These are phyloP conservation scores for Lynx canadensis DNA, from an alignment of 2,113 vertebrate species.

Conservation along the genomic window DNA sequence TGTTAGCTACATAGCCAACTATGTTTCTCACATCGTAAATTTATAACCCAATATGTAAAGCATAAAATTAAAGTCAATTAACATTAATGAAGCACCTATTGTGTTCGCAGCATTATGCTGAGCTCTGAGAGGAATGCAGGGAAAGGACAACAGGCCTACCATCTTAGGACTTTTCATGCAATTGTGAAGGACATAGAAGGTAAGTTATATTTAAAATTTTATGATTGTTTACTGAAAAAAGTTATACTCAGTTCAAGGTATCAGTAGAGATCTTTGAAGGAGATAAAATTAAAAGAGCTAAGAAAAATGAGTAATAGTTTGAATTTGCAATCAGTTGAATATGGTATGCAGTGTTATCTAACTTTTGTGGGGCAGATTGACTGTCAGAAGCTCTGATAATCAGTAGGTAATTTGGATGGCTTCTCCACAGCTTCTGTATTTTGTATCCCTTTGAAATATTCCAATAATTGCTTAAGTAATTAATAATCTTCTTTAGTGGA, in stretches of 20 bases:
- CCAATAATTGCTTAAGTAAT: neutral
- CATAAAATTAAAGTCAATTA: neutral
- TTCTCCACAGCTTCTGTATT: neutral
- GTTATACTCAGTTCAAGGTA: neutral
- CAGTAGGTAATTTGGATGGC: neutral
- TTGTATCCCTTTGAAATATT: neutral
- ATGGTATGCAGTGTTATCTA: neutral
- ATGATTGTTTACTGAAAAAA: neutral
- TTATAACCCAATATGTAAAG: neutral
- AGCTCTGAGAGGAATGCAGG: neutral
- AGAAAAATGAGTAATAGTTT: neutral
- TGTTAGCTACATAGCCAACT: neutral
- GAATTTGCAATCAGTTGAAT: neutral
- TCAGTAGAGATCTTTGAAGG: neutral
- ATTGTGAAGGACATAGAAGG: neutral
- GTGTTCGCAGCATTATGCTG: neutral
- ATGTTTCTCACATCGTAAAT: neutral
- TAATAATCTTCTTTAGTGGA: neutral
- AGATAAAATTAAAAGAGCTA: neutral
- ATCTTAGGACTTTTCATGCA: neutral
- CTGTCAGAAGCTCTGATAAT: neutral
- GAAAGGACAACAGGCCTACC: neutral
- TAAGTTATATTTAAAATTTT: neutral
- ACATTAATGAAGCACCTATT: neutral
- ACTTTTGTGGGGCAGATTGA: neutral